phyloP scores from a whole-genome alignment of 2,113 vertebrate species.

The Oryzias woworae region DNA sequence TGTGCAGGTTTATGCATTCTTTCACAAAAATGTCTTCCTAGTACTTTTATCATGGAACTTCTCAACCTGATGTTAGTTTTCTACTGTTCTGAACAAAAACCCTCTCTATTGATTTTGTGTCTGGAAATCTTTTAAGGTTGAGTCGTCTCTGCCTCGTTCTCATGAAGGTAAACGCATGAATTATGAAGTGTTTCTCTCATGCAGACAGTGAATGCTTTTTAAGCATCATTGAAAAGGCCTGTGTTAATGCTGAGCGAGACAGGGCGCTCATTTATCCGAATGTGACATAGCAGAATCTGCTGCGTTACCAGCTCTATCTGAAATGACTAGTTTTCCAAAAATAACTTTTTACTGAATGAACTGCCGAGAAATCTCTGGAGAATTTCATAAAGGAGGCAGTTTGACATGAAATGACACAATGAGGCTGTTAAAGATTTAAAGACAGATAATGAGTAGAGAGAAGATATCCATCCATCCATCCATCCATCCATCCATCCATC shows the following conservation, averaged over 20 bases:
- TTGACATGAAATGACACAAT: constrained; percentile 1
- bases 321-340: constrained; percentile 26
- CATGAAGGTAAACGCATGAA: constrained; percentile 43
- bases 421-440: constrained; percentile 12
- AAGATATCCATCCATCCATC: too few relatives aligned
- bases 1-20: too few relatives aligned
- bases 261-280: constrained; percentile 56
- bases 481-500: too few relatives aligned
- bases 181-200: constrained; percentile 39
- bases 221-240: constrained; percentile 45
- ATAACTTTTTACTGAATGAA: constrained; percentile 22
- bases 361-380: constrained; percentile 4
- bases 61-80: constrained; percentile 24
- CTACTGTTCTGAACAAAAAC: constrained; percentile 20
- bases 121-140: constrained; percentile 32
- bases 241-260: constrained; percentile 56
- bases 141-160: constrained; percentile 20
- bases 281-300: constrained; percentile 37
- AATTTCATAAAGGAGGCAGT: constrained; percentile 1
- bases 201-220: constrained; percentile 54
- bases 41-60: constrained; percentile 17
- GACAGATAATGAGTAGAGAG: constrained; percentile 2
- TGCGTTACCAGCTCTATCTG: constrained; percentile 29
- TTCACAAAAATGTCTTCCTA: constrained; percentile 1
- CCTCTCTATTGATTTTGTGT: constrained; percentile 38